Base-by-base conservation (phyloP, 1,140 invertebrate genomes). In the Diprion similis region DNA sequence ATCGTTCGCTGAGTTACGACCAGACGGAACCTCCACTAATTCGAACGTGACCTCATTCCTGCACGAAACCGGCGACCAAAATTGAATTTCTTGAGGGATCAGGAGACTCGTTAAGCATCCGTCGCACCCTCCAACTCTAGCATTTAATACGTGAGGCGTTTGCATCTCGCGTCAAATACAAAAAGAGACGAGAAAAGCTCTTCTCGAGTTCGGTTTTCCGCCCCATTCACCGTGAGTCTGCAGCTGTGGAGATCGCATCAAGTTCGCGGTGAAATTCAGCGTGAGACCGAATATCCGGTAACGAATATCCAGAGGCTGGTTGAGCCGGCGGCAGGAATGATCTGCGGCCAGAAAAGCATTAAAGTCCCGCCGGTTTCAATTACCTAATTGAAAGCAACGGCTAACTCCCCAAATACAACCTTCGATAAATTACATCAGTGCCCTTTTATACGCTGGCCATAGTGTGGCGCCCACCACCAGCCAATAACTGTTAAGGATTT, bases 401-500 rank as follows among this genome's bases (percentile, higher is more conserved):
- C 47, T 69, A 59, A 66, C 46, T 48, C 76, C 68, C 76, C 74
- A 73, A 74, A 75, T 65, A 74, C 75, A 78, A 75, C 77, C 73
- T 77, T 51, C 76, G 76, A 83, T 81, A 81, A 82, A 83, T 82
- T 72, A 76, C 70, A 70, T 46, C 19, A 66, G 66, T 73, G 71
- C 47, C 47, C 19, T 10, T 37, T 10, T 67, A 15, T 13, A 51
- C 17, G 71, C 18, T 71, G 46, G 59, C 51, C n/a, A 59, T 9
- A 1, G 24, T 37, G 24, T 37, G 24, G 24, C 24, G 10, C 19
- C 59, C 68, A 18, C 17, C 67, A 47, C 72, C 66, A 72, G 78
- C 80, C 82, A 81, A 84, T 84, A 81, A 82, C 81, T 80, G 81
- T 82, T 80, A 84, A 83, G 81, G 78, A 82, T 81, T 77, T 81